Evolutionary conservation across 2,113 vertebrate genomes (phyloP), one percentile per base, ranked within the genome.

Genomic region (Ochotona curzoniae): DNA sequence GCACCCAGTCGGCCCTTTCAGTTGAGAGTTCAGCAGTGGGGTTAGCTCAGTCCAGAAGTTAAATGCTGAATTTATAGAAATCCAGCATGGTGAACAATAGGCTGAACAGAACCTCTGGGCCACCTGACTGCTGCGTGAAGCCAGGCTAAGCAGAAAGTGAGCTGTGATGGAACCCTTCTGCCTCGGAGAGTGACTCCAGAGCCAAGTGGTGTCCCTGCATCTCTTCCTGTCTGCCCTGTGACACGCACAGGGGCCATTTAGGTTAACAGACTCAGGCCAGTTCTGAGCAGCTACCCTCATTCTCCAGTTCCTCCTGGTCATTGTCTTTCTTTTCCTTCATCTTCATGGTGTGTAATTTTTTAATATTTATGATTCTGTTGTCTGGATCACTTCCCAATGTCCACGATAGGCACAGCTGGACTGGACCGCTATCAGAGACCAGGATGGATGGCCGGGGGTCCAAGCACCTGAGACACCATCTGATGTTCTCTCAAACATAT

Each of bases 321-420:
- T 99, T 98, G 30, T 99, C 99, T 54, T 99, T 99, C 83, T 99
- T 99, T 90, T 99, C 99, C 97, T 99, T 98, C 98, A 98, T 98
- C 14, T 57, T 57, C 18, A 7, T 57, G 54, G 3, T 57, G 13
- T 57, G 14, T 57, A 17, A 15, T 57, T 57, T 57, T 15, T 57
- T 15, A 57, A 57, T 14, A 57, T 57, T 57, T 57, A 11, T 57
- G 13, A 14, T 57, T 57, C 54, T 18, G 18, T 57, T 14, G 18
- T 4, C 17, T 57, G 54, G 17, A 1, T 57, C 54, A 57, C 54
- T 57, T 18, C 54, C 14, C 54, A 57, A 57, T 57, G 54, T 57
- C 10, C 54, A 57, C 54, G 15, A 57, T 57, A 57, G 2, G 14
- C 13, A 57, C 10, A 18, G 54, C 54, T 57, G 18, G 18, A 15